Conservation (phyloP, 2,113 vertebrate species). For the Cochlearius cochlearius region DNA sequence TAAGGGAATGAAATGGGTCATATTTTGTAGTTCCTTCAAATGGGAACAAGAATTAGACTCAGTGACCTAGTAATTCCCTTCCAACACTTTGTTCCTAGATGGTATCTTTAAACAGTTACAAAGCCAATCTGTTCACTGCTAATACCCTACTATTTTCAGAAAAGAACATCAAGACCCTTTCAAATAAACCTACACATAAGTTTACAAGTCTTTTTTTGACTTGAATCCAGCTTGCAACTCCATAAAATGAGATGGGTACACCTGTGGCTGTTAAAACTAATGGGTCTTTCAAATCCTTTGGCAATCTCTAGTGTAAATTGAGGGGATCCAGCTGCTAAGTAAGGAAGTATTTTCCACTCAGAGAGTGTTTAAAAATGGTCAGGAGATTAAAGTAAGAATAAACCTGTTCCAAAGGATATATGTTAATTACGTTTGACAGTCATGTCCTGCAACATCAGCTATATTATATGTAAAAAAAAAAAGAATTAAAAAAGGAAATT, state of each 20-base stretch:
- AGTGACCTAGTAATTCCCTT: not conserved
- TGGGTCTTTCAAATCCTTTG: slow-evolving; percentile 27
- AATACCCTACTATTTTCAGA: slow-evolving; percentile 36
- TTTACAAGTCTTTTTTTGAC: slow-evolving; percentile 7
- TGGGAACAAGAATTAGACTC: not conserved
- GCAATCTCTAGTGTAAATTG: slow-evolving; percentile 1
- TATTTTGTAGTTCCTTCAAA: not conserved
- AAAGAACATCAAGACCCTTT: slow-evolving; percentile 29
- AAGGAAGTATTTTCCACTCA: slow-evolving; percentile 40
- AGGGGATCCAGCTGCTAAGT: slow-evolving; percentile 10
- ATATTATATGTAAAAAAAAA: not conserved
- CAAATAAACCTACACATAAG: not conserved
- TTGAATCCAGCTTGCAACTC: not conserved
- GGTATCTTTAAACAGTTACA: slow-evolving; percentile 17
- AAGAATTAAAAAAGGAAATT: not conserved
- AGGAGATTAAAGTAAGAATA: not conserved
- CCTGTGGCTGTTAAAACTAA: slow-evolving; percentile 9
- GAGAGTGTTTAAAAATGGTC: slow-evolving; percentile 12
- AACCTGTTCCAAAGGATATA: not conserved
- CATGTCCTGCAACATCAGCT: not conserved
- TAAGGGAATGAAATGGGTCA: not conserved
- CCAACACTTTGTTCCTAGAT: not conserved
- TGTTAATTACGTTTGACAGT: not conserved
- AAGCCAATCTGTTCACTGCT: not conserved
- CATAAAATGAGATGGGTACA: slow-evolving; percentile 18